phyloP scores from a whole-genome alignment of 2,797 vertebrate species.

The Gadopsis bispinosus region DNA sequence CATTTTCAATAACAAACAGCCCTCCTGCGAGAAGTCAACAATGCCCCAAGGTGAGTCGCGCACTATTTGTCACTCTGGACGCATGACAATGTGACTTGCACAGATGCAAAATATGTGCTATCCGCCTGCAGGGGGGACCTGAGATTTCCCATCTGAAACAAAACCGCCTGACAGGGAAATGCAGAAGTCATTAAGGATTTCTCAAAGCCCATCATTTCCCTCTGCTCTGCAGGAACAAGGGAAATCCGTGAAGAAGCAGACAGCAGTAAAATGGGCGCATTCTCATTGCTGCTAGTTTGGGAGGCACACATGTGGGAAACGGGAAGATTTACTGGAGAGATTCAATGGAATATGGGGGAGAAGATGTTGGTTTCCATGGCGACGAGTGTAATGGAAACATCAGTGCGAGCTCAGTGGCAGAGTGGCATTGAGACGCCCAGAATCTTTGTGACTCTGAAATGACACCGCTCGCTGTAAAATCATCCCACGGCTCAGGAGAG shows the following conservation, averaged over 20 bases:
- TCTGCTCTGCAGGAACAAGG: constrained; percentile 37
- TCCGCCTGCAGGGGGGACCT: constrained; percentile 10
- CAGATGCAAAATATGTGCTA: constrained; percentile 45
- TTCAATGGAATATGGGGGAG: constrained; percentile 35
- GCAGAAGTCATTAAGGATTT: constrained; percentile 56
- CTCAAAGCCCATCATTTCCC: constrained; percentile 57
- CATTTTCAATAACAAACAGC: constrained; percentile 76
- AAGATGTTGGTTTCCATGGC: constrained; percentile 76
- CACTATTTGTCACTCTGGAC: constrained; percentile 67
- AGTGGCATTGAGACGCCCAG: constrained; percentile 46
- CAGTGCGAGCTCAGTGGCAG: constrained; percentile 55
- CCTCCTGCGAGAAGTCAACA: constrained; percentile 73
- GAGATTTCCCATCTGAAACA: constrained; percentile 58
- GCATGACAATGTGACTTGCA: constrained; percentile 47
- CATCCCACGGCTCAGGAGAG: constrained; percentile 52
- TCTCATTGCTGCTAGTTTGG: constrained; percentile 28
- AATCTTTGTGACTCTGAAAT: constrained; percentile 56
- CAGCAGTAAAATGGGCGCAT: constrained; percentile 17
- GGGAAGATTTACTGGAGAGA: constrained; percentile 51
- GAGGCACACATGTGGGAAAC: constrained; percentile 30
- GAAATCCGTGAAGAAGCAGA: constrained; percentile 21
- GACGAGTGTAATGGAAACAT: constrained; percentile 72
- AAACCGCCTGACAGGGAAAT: constrained; percentile 60
- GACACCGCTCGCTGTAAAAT: constrained; percentile 43
- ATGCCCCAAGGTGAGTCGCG: constrained; percentile 60